phyloP scores from a whole-genome alignment of 2,113 vertebrate genomes.

The Festucalex cinctus region DNA sequence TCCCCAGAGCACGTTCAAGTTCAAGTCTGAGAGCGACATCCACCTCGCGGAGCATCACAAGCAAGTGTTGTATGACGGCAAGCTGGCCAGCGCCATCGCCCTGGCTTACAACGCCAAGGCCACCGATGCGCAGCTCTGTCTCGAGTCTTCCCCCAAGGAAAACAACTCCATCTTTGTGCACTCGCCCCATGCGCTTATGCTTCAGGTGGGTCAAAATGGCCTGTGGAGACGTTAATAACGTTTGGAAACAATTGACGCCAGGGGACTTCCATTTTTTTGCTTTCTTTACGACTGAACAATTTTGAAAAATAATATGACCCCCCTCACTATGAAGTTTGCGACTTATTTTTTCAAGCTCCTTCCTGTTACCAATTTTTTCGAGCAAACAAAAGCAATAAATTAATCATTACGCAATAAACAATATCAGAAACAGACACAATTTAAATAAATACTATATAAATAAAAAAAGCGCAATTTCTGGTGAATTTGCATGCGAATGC shows the following conservation, averaged over 20 bases:
- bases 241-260: background rate
- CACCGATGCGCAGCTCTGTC: constrained; percentile 92
- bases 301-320: too few species aligned
- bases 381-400: too few species aligned
- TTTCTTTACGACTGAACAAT: too few species aligned
- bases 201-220: constrained; percentile 79
- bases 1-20: constrained; percentile 93
- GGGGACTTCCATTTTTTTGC: too few species aligned
- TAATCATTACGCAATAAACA: too few species aligned
- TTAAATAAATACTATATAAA: too few species aligned
- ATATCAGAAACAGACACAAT: too few species aligned
- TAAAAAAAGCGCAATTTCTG: too few species aligned
- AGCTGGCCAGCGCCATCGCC: constrained; percentile 88
- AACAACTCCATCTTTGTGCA: constrained; percentile 97
- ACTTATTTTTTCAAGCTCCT: too few species aligned
- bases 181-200: constrained; percentile 96
- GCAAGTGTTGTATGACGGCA: constrained; percentile 91
- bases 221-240: background rate
- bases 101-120: constrained; percentile 97
- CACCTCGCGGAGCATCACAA: constrained; percentile 97
- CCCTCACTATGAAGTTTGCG: too few species aligned
- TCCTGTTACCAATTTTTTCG: too few species aligned
- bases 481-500: too few species aligned
- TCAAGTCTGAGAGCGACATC: constrained; percentile 96
- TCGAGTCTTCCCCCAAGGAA: constrained; percentile 95